Evolutionary conservation across 2,888 invertebrate species (phyloP), one percentile per base, ranked within the genome.

Genomic region (Fragum fragum): DNA sequence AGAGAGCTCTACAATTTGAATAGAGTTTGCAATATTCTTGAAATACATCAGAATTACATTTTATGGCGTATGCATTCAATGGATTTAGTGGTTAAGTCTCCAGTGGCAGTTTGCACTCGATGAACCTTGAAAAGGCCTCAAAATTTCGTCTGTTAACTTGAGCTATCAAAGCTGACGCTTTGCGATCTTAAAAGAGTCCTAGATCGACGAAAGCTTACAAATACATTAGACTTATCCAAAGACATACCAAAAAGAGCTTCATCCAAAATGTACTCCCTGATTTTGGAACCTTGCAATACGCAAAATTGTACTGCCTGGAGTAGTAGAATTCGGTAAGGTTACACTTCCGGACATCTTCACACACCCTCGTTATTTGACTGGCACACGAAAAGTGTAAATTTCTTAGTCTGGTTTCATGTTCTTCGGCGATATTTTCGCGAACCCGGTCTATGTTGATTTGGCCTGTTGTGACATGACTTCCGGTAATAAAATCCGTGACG

Each of bases 181-280:
- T n/a, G n/a, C n/a, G n/a, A n/a, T n/a, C n/a, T n/a, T n/a, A n/a
- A n/a, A n/a, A n/a, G n/a, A n/a, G n/a, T n/a, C n/a, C n/a, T n/a
- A n/a, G n/a, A n/a, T n/a, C n/a, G n/a, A n/a, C n/a, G n/a, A n/a
- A n/a, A n/a, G n/a, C n/a, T n/a, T n/a, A n/a, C n/a, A n/a, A n/a
- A n/a, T n/a, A n/a, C n/a, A n/a, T n/a, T n/a, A n/a, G n/a, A n/a
- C n/a, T n/a, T n/a, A n/a, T n/a, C n/a, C n/a, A n/a, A n/a, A n/a
- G n/a, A n/a, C n/a, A n/a, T 74, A 85, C 85, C 74, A 85, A 74
- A 53, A 85, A 85, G 0, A 85, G 26, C 42, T 81, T 79, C 85
- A 85, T 85, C 85, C 85, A 85, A 71, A 85, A 85, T 6, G 85
- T 85, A 59, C 85, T 85, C 0, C 81, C 85, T 2, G 85, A 85